Evolutionary conservation across 2,888 invertebrate genomes (phyloP), one percentile per base, ranked within the genome.

Genomic region (Margaritifera margaritifera): DNA sequence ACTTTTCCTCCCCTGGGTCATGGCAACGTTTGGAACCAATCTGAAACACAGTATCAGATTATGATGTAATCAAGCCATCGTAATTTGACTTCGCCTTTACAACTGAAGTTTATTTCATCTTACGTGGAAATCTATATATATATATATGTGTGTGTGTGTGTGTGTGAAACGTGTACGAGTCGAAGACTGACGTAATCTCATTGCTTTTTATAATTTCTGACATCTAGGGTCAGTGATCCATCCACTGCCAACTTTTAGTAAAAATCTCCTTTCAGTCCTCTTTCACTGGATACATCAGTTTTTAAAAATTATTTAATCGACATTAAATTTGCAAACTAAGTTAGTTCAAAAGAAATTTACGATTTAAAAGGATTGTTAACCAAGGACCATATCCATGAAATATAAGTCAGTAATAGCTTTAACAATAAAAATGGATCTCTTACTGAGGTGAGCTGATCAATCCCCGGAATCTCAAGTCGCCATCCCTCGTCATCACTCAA

Each of bases 401-500:
- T 42, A n/a, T 11, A 11, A 42, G 42, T 42, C 42, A 42, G 11
- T 42, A 42, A 11, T 11, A 42, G 42, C 11, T 42, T 42, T 42
- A 42, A 1, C 11, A 8, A 42, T 11, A 42, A 31, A 42, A 11
- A 42, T 15, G 15, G 42, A 42, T 15, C 15, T 0, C 66, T 27
- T 68, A 88, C 88, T 75, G 83, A 62, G 4, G 87, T 88, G 6
- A 89, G 75, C 72, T 88, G 87, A 20, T 83, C 82, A 20, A 89
- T 68, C 4, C 83, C 88, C 0, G 85, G 87, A 2, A 89, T 88
- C 68, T 89, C 85, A 0, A 89, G 72, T 42, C 89, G 73, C 88
- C 88, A 89, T 0, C 86, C 89, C 71, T 89, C 87, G 71, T 89
- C 89, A 57, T 89, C 89, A 2, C 87, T 77, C 25, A 89, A 69